Percentiles rank a stretch among this genome's conserved stretches.
phyloP scores from a whole-genome alignment of 2,888 invertebrate genomes.

The Meteorus cinctellus region DNA sequence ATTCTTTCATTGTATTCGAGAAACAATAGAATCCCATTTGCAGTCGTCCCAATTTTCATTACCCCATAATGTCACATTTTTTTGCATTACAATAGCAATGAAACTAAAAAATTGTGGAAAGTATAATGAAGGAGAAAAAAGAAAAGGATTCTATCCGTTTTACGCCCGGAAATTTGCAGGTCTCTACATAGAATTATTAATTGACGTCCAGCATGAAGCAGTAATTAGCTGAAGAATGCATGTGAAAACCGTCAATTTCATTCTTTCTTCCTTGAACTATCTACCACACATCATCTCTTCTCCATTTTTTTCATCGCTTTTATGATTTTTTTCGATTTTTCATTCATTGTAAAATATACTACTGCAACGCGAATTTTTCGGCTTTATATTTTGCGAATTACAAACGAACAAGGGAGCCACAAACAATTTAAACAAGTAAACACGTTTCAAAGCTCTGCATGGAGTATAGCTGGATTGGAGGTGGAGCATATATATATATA shows the following conservation, averaged over 20 bases:
- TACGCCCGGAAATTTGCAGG: neutral
- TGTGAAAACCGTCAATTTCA: neutral
- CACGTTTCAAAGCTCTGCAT: neutral
- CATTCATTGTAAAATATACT: conserved; percentile 41
- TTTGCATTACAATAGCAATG: neutral
- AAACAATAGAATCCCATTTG: conserved; percentile 26
- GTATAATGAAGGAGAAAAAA: neutral
- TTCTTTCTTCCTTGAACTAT: neutral
- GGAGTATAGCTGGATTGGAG: neutral
- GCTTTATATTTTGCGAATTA: neutral
- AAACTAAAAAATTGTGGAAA: neutral
- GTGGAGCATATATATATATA: neutral
- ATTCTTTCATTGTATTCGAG: conserved; percentile 11
- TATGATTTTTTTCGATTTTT: conserved; percentile 31
- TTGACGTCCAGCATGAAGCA: neutral
- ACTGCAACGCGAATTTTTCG: conserved; percentile 5
- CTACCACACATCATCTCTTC: neutral
- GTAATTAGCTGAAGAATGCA: neutral
- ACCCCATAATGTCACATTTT: neutral
- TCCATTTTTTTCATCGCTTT: neutral
- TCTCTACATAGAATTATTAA: conserved; percentile 8
- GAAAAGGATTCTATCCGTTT: neutral
- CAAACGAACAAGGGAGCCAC: neutral
- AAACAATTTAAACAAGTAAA: neutral
- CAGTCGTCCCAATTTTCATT: conserved; percentile 16